These are phyloP conservation scores for Myotis findleyi DNA, from an alignment of 2,797 vertebrate species.

Conservation along the genomic window DNA sequence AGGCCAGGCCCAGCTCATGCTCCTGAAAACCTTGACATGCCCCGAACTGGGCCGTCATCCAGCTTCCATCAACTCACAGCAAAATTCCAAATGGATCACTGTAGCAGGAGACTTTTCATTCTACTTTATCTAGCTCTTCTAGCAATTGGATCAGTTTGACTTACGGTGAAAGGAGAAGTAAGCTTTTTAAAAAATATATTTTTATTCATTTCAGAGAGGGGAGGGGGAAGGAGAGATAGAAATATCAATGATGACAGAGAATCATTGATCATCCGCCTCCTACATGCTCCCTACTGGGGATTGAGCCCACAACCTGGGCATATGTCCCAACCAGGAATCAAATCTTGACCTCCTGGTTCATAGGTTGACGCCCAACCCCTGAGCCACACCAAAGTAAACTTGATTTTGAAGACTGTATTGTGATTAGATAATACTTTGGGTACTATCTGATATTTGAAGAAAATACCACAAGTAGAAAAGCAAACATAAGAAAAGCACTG, in stretches of 20 bases:
- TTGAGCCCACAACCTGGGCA: too few relatives aligned
- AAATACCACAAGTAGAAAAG: background rate
- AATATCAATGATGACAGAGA: too few relatives aligned
- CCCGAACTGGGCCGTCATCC: background rate
- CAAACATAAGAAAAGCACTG: background rate
- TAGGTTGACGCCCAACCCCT: too few relatives aligned
- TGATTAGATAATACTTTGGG: background rate
- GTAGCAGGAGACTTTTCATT: background rate
- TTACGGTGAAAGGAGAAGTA: background rate
- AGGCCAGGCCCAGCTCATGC: background rate
- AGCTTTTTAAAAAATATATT: background rate
- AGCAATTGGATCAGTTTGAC: constrained; percentile 14
- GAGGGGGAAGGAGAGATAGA: too few relatives aligned
- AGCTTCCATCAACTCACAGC: background rate
- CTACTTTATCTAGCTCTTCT: background rate
- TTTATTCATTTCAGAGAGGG: too few relatives aligned
- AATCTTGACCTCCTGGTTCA: too few relatives aligned
- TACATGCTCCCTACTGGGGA: too few relatives aligned
- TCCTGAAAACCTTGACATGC: background rate
- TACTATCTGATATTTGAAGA: background rate
- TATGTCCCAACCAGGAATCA: too few relatives aligned
- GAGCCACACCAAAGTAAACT: background rate
- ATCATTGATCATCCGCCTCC: too few relatives aligned
- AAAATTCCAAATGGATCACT: background rate
- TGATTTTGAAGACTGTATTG: constrained; percentile 1